A percentile compares a stretch with the other conserved stretches of the same genome.
Conservation (phyloP, 2,113 vertebrate genomes). For the Notiomystis cincta region DNA sequence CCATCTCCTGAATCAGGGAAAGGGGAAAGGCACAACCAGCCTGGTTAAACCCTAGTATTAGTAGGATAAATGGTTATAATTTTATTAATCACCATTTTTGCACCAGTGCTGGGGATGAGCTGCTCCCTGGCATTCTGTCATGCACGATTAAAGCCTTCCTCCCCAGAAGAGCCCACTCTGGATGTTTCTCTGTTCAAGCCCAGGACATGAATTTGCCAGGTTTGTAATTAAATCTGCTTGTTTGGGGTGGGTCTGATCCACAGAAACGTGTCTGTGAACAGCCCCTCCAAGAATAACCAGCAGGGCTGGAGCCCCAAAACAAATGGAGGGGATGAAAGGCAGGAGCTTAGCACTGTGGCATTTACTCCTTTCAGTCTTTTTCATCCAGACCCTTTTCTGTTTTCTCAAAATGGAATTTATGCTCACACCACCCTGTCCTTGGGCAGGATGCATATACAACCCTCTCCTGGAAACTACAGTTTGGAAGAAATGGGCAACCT, state of each 20-base stretch:
- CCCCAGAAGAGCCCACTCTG: not conserved
- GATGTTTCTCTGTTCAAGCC: not conserved
- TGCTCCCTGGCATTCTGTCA: not conserved
- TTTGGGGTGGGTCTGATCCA: not conserved
- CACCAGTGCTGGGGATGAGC: not conserved
- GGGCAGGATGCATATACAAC: fast-evolving
- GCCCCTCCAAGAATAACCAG: not conserved
- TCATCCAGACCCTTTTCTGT: not conserved
- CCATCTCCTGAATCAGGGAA: not conserved
- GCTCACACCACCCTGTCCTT: not conserved
- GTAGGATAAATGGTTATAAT: not conserved
- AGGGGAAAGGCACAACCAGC: conserved; percentile 9
- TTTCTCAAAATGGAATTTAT: not conserved
- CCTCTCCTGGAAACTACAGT: not conserved
- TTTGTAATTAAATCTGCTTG: not conserved
- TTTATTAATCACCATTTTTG: conserved; percentile 49
- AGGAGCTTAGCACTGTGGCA: fast-evolving
- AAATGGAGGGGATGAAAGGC: not conserved
- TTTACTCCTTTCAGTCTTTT: not conserved
- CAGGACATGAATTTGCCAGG: not conserved
- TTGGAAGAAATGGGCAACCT: not conserved
- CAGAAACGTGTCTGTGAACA: not conserved
- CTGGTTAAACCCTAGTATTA: conserved; percentile 21
- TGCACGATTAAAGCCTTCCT: not conserved
- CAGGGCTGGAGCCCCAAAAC: not conserved